Percentiles rank a stretch among this genome's conserved stretches.
Evolutionary conservation across 2,113 vertebrate species (phyloP).

Genomic region (Microtus pennsylvanicus): DNA sequence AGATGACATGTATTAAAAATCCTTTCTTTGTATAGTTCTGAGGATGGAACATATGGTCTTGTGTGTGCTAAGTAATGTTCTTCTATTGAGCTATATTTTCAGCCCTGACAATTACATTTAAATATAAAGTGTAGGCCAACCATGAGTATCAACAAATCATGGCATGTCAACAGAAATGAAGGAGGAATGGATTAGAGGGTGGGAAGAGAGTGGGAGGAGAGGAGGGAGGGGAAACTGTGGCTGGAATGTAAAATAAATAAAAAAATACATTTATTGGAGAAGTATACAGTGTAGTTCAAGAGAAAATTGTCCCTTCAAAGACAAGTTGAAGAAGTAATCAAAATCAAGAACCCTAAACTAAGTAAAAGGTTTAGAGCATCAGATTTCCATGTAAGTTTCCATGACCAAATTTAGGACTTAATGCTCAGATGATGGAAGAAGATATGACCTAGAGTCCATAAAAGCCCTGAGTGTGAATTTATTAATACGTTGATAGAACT

Average conservation of each 20-base stretch:
- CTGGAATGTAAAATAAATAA: background rate
- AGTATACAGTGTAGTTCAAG: slow-evolving; percentile 35
- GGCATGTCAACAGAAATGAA: background rate
- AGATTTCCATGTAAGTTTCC: background rate
- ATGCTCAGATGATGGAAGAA: slow-evolving; percentile 3
- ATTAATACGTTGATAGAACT: slow-evolving; percentile 37
- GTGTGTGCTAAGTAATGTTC: background rate
- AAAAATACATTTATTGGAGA: background rate
- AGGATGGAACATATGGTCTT: background rate
- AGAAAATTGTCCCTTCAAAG: background rate
- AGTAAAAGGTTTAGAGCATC: background rate
- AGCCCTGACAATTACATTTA: slow-evolving; percentile 11
- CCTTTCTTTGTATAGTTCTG: background rate
- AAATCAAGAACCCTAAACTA: background rate
- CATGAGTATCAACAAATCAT: background rate
- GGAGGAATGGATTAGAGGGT: background rate
- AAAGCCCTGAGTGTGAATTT: slow-evolving; percentile 19
- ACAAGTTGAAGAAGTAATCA: slow-evolving; percentile 53
- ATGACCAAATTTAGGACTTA: slow-evolving; percentile 20
- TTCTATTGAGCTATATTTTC: background rate
- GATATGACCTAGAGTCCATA: background rate
- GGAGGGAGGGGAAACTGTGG: background rate
- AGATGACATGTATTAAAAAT: background rate
- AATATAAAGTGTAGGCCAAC: background rate
- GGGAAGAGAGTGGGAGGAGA: background rate